A percentile compares a stretch with the other conserved stretches of the same genome.
These are phyloP conservation scores for Atrichornis clamosus DNA, from an alignment of 2,113 vertebrate species.

Conservation along the genomic window DNA sequence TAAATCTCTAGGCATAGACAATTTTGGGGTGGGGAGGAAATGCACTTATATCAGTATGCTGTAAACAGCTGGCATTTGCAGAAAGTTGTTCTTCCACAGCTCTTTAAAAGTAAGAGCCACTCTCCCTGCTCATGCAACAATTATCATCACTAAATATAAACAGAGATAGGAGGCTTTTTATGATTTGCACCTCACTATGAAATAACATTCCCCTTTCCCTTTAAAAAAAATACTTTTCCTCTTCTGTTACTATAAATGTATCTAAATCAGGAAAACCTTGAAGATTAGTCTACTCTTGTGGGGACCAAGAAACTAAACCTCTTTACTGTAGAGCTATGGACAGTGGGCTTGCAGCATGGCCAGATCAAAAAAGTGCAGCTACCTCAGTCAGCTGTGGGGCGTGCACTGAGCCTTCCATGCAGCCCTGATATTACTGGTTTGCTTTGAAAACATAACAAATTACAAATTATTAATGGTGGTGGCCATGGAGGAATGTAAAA, in stretches of 20 bases:
- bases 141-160: not conserved
- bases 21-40: not conserved
- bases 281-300: not conserved
- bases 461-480: not conserved
- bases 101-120: not conserved
- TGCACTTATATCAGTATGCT: not conserved
- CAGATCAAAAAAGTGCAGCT: not conserved
- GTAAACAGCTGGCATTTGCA: not conserved
- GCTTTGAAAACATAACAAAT: not conserved
- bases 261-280: not conserved
- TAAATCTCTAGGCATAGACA: not conserved
- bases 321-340: not conserved
- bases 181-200: not conserved
- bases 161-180: not conserved
- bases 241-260: not conserved
- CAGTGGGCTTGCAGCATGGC: not conserved
- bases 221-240: not conserved
- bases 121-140: not conserved
- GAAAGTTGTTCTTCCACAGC: not conserved
- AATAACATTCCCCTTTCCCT: not conserved
- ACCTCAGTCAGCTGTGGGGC: not conserved
- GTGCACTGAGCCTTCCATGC: fast-evolving
- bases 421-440: not conserved
- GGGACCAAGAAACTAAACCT: not conserved
- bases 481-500: not conserved